Evolutionary conservation across 2,113 vertebrate species (phyloP).

Genomic region (Neogobius melanostomus): DNA sequence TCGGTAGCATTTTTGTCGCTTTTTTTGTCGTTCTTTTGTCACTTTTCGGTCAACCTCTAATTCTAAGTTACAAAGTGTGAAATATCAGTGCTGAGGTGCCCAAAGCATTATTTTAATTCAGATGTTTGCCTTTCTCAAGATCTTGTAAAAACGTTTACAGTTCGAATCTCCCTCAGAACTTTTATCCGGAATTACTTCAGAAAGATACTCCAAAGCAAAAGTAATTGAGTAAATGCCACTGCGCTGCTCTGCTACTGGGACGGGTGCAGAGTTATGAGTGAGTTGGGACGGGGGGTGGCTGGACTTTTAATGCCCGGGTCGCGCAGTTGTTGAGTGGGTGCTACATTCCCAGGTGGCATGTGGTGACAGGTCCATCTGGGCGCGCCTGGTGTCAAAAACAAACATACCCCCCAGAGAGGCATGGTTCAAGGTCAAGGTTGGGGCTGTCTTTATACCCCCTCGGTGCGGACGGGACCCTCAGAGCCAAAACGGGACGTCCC

Average conservation of each 20-base stretch:
- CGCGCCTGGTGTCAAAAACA: slow-evolving; percentile 63
- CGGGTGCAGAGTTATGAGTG: not conserved
- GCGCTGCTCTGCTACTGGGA: not conserved
- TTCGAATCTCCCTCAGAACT: too few species aligned
- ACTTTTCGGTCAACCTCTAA: too few species aligned
- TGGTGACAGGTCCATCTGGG: slow-evolving; percentile 73
- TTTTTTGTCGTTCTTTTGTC: too few species aligned
- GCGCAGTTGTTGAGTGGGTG: slow-evolving; percentile 74
- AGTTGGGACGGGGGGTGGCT: too few species aligned
- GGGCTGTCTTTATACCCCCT: slow-evolving; percentile 29
- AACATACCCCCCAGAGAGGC: slow-evolving; percentile 50
- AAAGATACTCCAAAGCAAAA: not conserved
- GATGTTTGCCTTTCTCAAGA: too few species aligned
- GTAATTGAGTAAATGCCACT: not conserved
- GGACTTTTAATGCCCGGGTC: slow-evolving; percentile 48
- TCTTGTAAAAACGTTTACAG: too few species aligned
- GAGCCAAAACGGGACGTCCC: slow-evolving; percentile 26
- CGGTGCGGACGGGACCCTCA: slow-evolving; percentile 33
- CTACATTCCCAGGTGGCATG: slow-evolving; percentile 78
- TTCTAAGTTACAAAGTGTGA: too few species aligned
- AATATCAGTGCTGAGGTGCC: too few species aligned
- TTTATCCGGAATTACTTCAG: not conserved
- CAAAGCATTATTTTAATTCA: too few species aligned
- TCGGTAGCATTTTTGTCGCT: too few species aligned
- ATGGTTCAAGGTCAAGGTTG: slow-evolving; percentile 61